Percentiles rank a stretch among this genome's conserved stretches.
These are phyloP conservation scores for Trichechus manatus DNA, from an alignment of 2,113 vertebrate species.

Conservation along the genomic window DNA sequence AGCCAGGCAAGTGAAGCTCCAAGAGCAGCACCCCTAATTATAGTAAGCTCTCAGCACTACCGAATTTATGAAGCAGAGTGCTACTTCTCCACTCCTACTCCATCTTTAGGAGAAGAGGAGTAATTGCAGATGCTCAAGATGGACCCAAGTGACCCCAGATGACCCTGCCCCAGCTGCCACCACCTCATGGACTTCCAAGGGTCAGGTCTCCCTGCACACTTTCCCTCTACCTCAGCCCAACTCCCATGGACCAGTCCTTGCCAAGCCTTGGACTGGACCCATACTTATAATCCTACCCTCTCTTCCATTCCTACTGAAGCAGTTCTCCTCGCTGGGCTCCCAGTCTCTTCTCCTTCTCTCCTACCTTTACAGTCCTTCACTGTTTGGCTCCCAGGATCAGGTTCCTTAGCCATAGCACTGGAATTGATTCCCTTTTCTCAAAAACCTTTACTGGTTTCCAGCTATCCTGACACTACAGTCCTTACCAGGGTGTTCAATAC, in stretches of 20 bases:
- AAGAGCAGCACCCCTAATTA: not conserved
- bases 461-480: not conserved
- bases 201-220: not conserved
- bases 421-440: not conserved
- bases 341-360: not conserved
- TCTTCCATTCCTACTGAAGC: not conserved
- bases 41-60: rapidly evolving
- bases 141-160: not conserved
- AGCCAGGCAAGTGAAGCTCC: not conserved
- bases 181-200: not conserved
- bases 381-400: not conserved
- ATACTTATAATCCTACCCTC: not conserved
- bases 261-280: too few species aligned
- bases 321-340: not conserved
- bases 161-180: not conserved
- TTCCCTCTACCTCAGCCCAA: not conserved
- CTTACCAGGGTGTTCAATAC: not conserved
- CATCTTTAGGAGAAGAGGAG: not conserved
- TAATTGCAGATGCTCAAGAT: not conserved
- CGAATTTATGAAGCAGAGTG: not conserved
- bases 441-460: not conserved
- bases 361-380: not conserved
- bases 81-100: not conserved
- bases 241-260: not conserved
- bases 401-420: not conserved